These are phyloP conservation scores for Cettia cetti DNA, from an alignment of 2,113 vertebrate species.

Conservation along the genomic window DNA sequence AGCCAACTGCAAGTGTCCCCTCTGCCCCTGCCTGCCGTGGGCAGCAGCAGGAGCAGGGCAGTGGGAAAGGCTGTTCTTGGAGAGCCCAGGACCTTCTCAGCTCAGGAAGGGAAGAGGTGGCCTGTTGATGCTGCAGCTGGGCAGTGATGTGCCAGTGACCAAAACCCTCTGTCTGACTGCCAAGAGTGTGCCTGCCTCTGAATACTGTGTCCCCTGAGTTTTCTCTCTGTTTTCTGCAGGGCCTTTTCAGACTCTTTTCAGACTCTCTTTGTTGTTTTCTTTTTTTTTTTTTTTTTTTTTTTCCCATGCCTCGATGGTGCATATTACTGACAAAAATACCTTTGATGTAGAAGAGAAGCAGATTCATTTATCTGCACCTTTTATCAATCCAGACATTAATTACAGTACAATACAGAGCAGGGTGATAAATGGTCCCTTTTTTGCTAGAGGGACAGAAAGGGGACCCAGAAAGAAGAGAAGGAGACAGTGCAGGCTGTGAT, in stretches of 20 bases:
- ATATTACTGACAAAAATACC: background rate
- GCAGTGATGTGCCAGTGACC: background rate
- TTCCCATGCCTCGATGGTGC: background rate
- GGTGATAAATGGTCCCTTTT: background rate
- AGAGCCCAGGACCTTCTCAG: background rate
- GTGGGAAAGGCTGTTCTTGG: background rate
- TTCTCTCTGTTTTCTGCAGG: background rate
- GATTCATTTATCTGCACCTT: background rate
- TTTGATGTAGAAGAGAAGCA: background rate
- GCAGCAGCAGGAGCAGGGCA: background rate
- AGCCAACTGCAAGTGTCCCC: rapidly evolving
- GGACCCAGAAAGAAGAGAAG: background rate
- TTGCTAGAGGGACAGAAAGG: background rate
- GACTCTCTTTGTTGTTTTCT: background rate
- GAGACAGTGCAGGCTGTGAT: background rate
- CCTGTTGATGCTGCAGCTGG: background rate
- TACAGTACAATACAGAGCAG: background rate
- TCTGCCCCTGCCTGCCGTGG: background rate
- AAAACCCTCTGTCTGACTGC: background rate
- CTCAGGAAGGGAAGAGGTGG: background rate
- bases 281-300: background rate
- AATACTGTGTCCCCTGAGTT: background rate
- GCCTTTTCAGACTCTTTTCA: background rate
- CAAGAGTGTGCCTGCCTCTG: background rate
- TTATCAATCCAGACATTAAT: background rate